Evolutionary conservation across 2,888 invertebrate genomes (phyloP).

Genomic region (Ectemnius lituratus): DNA sequence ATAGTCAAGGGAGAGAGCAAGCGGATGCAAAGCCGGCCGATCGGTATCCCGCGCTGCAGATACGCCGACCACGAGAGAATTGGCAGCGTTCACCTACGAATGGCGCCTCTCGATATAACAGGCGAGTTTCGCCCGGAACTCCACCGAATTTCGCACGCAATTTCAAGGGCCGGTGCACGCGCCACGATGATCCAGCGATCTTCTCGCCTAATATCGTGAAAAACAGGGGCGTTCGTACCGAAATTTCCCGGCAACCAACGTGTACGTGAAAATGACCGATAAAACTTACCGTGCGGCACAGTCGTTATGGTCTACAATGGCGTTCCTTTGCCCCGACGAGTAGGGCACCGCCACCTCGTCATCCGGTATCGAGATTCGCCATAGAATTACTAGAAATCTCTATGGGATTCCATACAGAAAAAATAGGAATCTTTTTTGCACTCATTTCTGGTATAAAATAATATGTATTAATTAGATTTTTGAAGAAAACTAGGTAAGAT

Average conservation of each 20-base stretch:
- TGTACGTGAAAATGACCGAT: conserved; percentile 85
- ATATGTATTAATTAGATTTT: conserved; percentile 25
- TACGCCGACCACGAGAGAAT: conserved; percentile 26
- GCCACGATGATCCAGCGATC: neutral
- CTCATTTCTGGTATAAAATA: conserved; percentile 48
- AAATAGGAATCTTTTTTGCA: conserved; percentile 44
- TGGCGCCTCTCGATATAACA: conserved; percentile 54
- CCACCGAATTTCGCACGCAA: neutral
- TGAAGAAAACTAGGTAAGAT: conserved; percentile 9
- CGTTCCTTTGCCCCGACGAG: conserved; percentile 83
- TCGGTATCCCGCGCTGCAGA: conserved; percentile 39
- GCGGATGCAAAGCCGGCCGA: conserved; percentile 33
- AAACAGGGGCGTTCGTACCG: conserved; percentile 68
- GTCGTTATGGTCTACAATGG: conserved; percentile 92
- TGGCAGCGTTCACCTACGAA: conserved; percentile 48
- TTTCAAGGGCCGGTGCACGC: neutral
- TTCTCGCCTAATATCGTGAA: conserved; percentile 14
- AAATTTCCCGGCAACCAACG: conserved; percentile 80
- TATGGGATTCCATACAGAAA: neutral
- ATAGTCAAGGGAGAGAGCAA: neutral
- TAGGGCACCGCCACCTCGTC: conserved; percentile 50
- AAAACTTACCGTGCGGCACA: conserved; percentile 82
- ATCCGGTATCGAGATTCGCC: conserved; percentile 47
- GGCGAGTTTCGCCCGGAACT: conserved; percentile 24
- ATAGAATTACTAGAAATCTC: conserved; percentile 11